Conservation (phyloP, 2,113 vertebrate species). For the Apus apus region DNA sequence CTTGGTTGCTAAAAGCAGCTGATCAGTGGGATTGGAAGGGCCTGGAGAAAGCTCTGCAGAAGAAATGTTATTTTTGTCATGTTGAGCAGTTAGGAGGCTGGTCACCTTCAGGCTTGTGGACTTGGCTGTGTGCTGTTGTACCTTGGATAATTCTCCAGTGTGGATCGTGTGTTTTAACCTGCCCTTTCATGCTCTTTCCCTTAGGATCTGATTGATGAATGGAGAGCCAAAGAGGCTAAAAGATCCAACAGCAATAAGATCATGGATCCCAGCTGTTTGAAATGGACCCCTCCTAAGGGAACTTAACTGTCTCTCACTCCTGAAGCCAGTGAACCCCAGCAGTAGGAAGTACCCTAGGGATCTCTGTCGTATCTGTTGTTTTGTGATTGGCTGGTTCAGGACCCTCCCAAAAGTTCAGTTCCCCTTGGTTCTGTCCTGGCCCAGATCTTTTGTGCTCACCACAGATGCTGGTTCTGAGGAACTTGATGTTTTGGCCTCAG, state of each 20-base stretch:
- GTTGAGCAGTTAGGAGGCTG: not conserved
- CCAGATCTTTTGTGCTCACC: constrained; percentile 62
- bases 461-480: constrained; percentile 77
- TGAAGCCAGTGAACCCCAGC: constrained; percentile 71
- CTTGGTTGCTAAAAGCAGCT: not conserved
- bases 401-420: constrained; percentile 61
- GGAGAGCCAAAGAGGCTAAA: too few species aligned
- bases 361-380: constrained; percentile 73
- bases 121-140: too few species aligned
- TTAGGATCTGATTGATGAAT: too few species aligned
- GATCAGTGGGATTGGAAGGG: not conserved
- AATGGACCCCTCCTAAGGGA: constrained; percentile 98
- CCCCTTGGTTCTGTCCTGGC: constrained; percentile 72
- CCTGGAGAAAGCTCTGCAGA: not conserved
- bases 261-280: too few species aligned
- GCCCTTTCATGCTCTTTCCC: too few species aligned
- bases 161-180: too few species aligned
- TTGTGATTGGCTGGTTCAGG: constrained; percentile 75
- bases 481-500: constrained; percentile 77
- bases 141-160: too few species aligned
- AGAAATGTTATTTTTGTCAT: not conserved
- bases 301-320: constrained; percentile 76
- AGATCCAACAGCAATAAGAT: too few species aligned
- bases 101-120: not conserved
- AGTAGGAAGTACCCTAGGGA: constrained; percentile 72